Percentiles rank a stretch among this genome's conserved stretches.
These are phyloP conservation scores for Tiliacea citrago DNA, from an alignment of 2,888 invertebrate species.

Conservation along the genomic window DNA sequence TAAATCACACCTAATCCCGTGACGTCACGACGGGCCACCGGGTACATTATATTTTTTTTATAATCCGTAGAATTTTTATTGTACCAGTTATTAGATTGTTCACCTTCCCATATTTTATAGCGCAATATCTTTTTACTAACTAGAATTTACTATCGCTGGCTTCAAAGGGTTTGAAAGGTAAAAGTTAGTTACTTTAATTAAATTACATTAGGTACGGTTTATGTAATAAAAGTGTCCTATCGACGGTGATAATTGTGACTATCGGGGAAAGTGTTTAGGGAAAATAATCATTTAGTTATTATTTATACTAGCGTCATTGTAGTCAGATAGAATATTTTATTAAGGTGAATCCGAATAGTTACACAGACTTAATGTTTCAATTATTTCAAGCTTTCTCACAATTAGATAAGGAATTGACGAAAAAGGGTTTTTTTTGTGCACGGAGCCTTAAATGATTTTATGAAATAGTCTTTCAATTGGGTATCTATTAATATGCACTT, in stretches of 20 bases:
- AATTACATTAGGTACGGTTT: constrained; percentile 35
- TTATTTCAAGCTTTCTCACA: too few species aligned
- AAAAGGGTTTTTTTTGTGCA: too few species aligned
- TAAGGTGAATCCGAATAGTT: too few species aligned
- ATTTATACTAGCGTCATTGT: background rate
- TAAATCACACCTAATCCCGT: constrained; percentile 80
- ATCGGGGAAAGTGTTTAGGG: constrained; percentile 18
- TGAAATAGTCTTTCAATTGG: too few species aligned
- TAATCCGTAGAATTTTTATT: constrained; percentile 60
- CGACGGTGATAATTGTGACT: background rate
- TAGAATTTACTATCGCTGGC: constrained; percentile 50
- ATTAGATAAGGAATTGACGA: too few species aligned
- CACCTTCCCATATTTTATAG: constrained; percentile 65
- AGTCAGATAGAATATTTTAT: background rate
- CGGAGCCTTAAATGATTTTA: too few species aligned
- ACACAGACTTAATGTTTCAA: too few species aligned
- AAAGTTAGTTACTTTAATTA: constrained; percentile 26
- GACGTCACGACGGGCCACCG: constrained; percentile 71
- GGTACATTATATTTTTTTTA: constrained; percentile 64
- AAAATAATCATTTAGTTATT: background rate
- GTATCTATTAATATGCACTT: too few species aligned
- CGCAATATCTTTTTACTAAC: constrained; percentile 46
- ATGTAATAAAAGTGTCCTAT: constrained; percentile 47
- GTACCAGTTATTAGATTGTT: constrained; percentile 67
- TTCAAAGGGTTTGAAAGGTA: constrained; percentile 43